These are phyloP conservation scores for Enteromius fasciolatus DNA, from an alignment of 2,797 vertebrate genomes.

Conservation along the genomic window DNA sequence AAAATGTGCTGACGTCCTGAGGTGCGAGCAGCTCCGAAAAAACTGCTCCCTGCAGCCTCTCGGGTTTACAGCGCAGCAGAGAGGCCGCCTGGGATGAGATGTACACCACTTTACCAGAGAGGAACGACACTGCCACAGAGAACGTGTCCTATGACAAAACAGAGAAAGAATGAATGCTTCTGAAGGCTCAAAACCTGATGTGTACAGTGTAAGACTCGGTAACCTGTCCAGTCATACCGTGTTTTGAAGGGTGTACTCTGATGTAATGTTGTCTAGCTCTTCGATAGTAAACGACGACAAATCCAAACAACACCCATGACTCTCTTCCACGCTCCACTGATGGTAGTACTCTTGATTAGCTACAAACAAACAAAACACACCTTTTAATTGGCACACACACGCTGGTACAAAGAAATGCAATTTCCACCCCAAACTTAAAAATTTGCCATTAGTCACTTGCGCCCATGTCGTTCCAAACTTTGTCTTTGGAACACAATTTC, in stretches of 20 bases:
- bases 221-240: conserved; percentile 68
- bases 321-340: conserved; percentile 69
- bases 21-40: conserved; percentile 80
- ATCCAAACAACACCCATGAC: conserved; percentile 66
- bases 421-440: no score
- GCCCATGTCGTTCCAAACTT: no score
- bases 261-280: conserved; percentile 76
- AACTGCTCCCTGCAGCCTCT: conserved; percentile 69
- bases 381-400: neutral
- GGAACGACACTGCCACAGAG: conserved; percentile 79
- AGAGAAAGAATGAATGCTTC: neutral
- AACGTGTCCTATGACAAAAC: conserved; percentile 74
- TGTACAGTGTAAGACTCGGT: neutral
- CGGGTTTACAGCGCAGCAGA: conserved; percentile 74
- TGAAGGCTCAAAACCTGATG: neutral
- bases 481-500: no score
- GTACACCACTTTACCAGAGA: conserved; percentile 80
- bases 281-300: conserved; percentile 71
- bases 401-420: neutral
- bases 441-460: no score
- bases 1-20: conserved; percentile 80
- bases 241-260: conserved; percentile 80
- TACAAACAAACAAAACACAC: conserved; percentile 52
- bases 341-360: conserved; percentile 81
- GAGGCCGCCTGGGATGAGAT: conserved; percentile 78